These are phyloP conservation scores for Oegoconia quadripuncta DNA, from an alignment of 2,888 invertebrate genomes.

Conservation along the genomic window DNA sequence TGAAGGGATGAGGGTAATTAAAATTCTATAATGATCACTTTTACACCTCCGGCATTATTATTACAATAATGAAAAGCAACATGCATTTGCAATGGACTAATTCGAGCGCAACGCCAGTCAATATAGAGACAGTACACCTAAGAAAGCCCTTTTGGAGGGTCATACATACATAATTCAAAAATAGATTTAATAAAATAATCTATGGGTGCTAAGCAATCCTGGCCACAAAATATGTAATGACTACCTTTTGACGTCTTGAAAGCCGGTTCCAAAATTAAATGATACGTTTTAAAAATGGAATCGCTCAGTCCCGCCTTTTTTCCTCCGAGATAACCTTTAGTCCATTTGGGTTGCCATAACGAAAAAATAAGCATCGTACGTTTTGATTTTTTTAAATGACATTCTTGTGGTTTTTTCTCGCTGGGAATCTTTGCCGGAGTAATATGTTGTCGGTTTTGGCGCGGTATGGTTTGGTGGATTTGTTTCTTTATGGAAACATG, in stretches of 20 bases:
- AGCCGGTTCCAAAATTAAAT: conserved; percentile 79
- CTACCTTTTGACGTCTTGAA: conserved; percentile 77
- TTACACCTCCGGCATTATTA: conserved; percentile 48
- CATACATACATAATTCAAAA: conserved; percentile 54
- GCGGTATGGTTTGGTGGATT: conserved; percentile 49
- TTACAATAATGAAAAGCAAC: conserved; percentile 30
- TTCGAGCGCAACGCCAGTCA: conserved; percentile 8
- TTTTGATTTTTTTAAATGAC: conserved; percentile 78
- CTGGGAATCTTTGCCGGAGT: conserved; percentile 64
- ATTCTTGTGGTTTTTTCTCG: conserved; percentile 76
- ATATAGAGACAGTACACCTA: too few relatives aligned
- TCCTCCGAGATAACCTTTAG: conserved; percentile 76
- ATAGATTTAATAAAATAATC: conserved; percentile 52
- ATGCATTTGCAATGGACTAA: conserved; percentile 24
- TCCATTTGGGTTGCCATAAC: conserved; percentile 72
- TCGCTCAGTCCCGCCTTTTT: conserved; percentile 77
- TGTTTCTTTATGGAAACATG: conserved; percentile 43
- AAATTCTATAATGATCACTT: conserved; percentile 59
- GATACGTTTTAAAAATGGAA: conserved; percentile 79
- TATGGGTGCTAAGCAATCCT: conserved; percentile 64
- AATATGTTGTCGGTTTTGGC: conserved; percentile 69
- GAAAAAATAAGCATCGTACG: conserved; percentile 69
- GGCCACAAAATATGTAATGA: conserved; percentile 75
- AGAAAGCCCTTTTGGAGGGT: conserved; percentile 20
- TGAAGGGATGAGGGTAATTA: conserved; percentile 64